phyloP scores from a whole-genome alignment of 2,797 vertebrate genomes.

The Botia almorhae region DNA sequence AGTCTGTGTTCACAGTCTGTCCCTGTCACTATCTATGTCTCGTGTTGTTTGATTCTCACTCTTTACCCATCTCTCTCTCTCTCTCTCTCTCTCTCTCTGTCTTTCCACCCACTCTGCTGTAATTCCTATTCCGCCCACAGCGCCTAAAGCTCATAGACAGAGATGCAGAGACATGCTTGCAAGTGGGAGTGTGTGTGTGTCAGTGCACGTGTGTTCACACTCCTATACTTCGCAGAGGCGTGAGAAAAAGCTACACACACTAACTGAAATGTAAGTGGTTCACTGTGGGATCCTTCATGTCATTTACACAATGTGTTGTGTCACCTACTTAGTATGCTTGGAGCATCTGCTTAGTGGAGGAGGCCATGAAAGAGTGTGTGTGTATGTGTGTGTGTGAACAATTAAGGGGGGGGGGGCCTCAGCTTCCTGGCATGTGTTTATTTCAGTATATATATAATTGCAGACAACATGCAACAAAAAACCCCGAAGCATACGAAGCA shows the following conservation, averaged over 20 bases:
- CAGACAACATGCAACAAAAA: neutral
- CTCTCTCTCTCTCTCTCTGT: slow-evolving; percentile 19
- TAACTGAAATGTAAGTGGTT: slow-evolving; percentile 36
- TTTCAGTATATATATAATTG: slow-evolving; percentile 13
- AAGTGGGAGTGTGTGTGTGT: slow-evolving; percentile 43
- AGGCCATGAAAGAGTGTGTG: slow-evolving; percentile 36
- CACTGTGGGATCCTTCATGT: slow-evolving; percentile 28
- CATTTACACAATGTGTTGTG: slow-evolving; percentile 62
- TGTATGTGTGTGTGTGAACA: neutral
- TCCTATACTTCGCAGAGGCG: slow-evolving; percentile 46
- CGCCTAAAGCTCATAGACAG: slow-evolving; percentile 73
- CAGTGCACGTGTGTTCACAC: slow-evolving; percentile 35
- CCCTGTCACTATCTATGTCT: slow-evolving; percentile 66
- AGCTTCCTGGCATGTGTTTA: slow-evolving; percentile 27
- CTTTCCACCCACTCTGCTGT: slow-evolving; percentile 77
- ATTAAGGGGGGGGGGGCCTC: neutral
- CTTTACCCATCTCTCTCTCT: neutral
- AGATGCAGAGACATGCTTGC: slow-evolving; percentile 71
- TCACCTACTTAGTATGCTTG: slow-evolving; percentile 75
- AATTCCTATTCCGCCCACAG: slow-evolving; percentile 85
- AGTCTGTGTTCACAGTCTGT: slow-evolving; percentile 53
- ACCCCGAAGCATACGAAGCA: neutral
- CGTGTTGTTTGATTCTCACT: slow-evolving; percentile 63
- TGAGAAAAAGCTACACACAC: slow-evolving; percentile 40
- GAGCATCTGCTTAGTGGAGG: slow-evolving; percentile 62